Evolutionary conservation across 2,888 invertebrate species (phyloP).

Genomic region (Trichopria drosophilae): DNA sequence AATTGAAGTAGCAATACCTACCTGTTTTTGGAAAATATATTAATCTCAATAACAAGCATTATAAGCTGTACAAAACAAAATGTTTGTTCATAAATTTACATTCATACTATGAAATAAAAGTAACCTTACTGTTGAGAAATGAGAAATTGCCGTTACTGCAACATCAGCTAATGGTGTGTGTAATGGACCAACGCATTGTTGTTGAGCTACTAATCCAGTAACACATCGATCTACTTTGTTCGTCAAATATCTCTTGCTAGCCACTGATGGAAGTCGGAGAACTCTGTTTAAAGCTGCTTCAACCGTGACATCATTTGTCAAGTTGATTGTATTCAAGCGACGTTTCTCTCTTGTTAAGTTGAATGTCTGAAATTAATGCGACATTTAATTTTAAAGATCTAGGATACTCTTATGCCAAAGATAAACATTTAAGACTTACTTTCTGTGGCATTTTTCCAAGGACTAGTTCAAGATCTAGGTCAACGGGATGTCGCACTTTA

Average conservation of each 20-base stretch:
- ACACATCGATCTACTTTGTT: constrained; percentile 96
- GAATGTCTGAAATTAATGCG: constrained; percentile 61
- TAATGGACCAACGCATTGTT: constrained; percentile 95
- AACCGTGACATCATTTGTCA: constrained; percentile 66
- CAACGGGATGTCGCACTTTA: constrained; percentile 72
- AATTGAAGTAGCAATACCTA: constrained; percentile 89
- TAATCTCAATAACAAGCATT: not conserved
- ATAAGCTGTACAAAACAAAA: not conserved
- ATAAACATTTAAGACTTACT: constrained; percentile 52
- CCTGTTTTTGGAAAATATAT: constrained; percentile 31
- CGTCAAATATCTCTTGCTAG: constrained; percentile 92
- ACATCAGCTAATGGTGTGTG: constrained; percentile 95
- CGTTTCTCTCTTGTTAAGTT: constrained; percentile 62
- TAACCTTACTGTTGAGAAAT: constrained; percentile 75
- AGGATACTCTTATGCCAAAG: no score
- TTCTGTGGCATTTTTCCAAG: constrained; percentile 85
- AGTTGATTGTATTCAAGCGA: constrained; percentile 60
- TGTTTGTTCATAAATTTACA: not conserved
- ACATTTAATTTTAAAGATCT: constrained; percentile 44
- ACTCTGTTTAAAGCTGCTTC: constrained; percentile 76
- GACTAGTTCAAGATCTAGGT: constrained; percentile 85
- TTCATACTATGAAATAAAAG: constrained; percentile 61
- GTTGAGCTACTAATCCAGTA: constrained; percentile 92
- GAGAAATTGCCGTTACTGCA: constrained; percentile 84
- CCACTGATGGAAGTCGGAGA: constrained; percentile 85